Percentiles rank a stretch among this genome's conserved stretches.
Conservation (phyloP, 2,113 vertebrate genomes). For the Apteryx mantelli region DNA sequence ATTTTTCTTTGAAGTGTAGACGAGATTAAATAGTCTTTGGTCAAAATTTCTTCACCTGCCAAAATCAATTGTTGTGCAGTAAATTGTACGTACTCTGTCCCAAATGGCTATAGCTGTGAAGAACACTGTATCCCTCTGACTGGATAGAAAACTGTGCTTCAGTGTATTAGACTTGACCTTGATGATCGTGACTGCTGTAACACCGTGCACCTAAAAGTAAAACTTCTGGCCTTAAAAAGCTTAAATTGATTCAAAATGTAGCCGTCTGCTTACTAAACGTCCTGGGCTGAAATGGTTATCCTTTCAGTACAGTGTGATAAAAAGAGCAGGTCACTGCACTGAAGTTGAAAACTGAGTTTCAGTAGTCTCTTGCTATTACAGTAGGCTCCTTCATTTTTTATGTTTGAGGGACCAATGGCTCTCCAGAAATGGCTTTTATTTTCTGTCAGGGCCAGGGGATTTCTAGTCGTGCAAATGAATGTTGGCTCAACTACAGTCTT, state of each 20-base stretch:
- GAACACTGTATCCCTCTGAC: too few relatives aligned
- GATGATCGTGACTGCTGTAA: fast-evolving
- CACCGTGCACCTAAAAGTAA: neutral
- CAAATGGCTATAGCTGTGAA: neutral
- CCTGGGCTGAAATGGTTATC: neutral
- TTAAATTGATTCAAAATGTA: fast-evolving
- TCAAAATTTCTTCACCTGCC: neutral
- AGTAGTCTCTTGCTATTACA: neutral
- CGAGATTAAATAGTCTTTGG: neutral
- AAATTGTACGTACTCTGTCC: neutral
- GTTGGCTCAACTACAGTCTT: neutral
- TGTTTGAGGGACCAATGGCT: fast-evolving
- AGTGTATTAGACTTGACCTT: neutral
- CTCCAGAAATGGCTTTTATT: neutral
- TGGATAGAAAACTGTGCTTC: neutral
- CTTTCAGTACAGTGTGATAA: neutral
- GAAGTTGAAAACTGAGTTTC: neutral
- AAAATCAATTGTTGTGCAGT: neutral
- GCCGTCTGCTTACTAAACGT: fast-evolving
- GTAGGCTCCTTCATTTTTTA: neutral
- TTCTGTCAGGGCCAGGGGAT: neutral
- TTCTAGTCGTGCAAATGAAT: neutral
- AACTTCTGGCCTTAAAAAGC: neutral
- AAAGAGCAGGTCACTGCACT: neutral
- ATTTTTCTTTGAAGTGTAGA: neutral